These are phyloP conservation scores for Plagodis pulveraria DNA, from an alignment of 2,888 invertebrate species.

Conservation along the genomic window DNA sequence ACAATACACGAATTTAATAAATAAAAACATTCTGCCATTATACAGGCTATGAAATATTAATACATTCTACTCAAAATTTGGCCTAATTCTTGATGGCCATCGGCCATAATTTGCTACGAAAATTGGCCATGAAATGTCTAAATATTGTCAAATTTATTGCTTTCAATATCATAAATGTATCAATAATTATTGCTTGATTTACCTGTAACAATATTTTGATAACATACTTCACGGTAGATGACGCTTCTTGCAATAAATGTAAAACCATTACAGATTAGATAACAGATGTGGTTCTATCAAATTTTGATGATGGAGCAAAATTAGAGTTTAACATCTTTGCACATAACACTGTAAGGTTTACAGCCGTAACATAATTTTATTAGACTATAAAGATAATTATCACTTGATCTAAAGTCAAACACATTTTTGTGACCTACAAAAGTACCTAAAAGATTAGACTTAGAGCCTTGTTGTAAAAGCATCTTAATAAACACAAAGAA, in stretches of 20 bases:
- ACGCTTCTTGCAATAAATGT: conserved; percentile 9
- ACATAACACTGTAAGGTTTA: neutral
- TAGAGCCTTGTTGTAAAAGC: too few relatives aligned
- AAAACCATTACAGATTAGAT: conserved; percentile 22
- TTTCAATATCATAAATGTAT: conserved; percentile 13
- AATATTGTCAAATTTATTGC: conserved; percentile 36
- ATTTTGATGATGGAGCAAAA: neutral
- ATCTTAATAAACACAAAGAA: too few relatives aligned
- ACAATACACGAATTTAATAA: conserved; percentile 60
- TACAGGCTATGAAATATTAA: conserved; percentile 30
- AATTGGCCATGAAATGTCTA: conserved; percentile 24
- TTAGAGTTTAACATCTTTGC: conserved; percentile 10
- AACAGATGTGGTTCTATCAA: conserved; percentile 15
- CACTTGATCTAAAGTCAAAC: neutral
- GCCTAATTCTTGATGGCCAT: conserved; percentile 9
- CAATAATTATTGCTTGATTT: conserved; percentile 19
- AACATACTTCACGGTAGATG: conserved; percentile 17
- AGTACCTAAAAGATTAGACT: neutral
- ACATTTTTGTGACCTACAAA: conserved; percentile 10
- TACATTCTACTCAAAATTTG: conserved; percentile 23
- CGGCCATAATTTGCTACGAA: conserved; percentile 5
- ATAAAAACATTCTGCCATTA: conserved; percentile 40
- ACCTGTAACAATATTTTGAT: conserved; percentile 3
- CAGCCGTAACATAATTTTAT: neutral
- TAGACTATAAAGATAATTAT: neutral